phyloP scores from a whole-genome alignment of 2,888 invertebrate genomes.

The Strigamia maritima region DNA sequence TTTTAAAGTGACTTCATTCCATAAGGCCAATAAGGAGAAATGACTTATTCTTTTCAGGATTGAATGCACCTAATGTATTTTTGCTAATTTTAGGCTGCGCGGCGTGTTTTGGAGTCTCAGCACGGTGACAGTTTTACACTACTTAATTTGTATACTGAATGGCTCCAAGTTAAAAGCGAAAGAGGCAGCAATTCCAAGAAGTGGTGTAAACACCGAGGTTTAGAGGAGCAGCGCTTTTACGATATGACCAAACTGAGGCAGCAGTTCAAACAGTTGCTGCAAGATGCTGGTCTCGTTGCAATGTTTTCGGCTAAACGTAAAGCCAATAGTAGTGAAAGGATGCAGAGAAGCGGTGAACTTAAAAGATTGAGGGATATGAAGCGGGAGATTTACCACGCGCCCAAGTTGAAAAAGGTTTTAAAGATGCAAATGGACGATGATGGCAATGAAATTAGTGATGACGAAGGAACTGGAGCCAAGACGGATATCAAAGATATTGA shows the following conservation, averaged over 20 bases:
- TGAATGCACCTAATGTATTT: no score
- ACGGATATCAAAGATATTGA: slow-evolving; percentile 81
- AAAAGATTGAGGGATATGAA: slow-evolving; percentile 79
- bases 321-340: slow-evolving; percentile 61
- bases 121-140: slow-evolving; percentile 94
- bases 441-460: background rate
- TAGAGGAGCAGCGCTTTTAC: slow-evolving; percentile 96
- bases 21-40: no score
- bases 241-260: slow-evolving; percentile 89
- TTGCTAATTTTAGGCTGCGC: slow-evolving; percentile 49
- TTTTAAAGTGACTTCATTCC: no score
- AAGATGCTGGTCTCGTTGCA: slow-evolving; percentile 53
- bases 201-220: slow-evolving; percentile 85
- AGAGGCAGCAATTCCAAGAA: slow-evolving; percentile 57
- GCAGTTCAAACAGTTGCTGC: slow-evolving; percentile 80
- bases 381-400: slow-evolving; percentile 65
- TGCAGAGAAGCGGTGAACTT: slow-evolving; percentile 81
- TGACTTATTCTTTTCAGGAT: no score
- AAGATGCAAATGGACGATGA: slow-evolving; percentile 55
- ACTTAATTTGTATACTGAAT: slow-evolving; percentile 79
- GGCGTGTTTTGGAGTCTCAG: slow-evolving; percentile 80
- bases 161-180: slow-evolving; percentile 75
- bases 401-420: slow-evolving; percentile 69
- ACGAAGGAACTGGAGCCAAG: slow-evolving; percentile 44
- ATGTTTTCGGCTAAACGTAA: background rate